These are phyloP conservation scores for Raphicerus campestris DNA, from an alignment of 2,113 vertebrate species.

Conservation along the genomic window DNA sequence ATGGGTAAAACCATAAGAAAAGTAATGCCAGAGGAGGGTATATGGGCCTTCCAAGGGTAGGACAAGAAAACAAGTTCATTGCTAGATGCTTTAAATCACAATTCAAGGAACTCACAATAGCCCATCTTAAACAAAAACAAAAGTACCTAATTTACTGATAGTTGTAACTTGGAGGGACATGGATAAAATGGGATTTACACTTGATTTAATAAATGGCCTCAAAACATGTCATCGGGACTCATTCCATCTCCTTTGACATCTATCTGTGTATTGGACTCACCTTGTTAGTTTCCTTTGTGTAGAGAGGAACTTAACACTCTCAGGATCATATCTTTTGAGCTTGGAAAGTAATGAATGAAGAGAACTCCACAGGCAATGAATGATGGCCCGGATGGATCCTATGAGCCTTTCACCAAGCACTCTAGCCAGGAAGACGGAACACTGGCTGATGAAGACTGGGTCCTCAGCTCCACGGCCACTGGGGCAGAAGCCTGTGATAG, in stretches of 20 bases:
- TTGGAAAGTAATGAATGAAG: neutral
- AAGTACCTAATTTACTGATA: neutral
- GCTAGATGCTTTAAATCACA: neutral
- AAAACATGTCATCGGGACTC: neutral
- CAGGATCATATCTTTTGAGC: neutral
- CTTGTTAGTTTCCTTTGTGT: neutral
- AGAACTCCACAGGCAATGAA: neutral
- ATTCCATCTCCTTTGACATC: neutral
- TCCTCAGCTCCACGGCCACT: neutral
- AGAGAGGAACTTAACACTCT: neutral
- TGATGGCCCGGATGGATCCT: neutral
- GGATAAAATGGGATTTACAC: neutral
- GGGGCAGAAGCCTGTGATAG: neutral
- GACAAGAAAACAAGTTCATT: neutral
- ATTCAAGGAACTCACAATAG: neutral
- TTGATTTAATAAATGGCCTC: neutral
- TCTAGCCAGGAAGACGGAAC: neutral
- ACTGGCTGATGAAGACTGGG: neutral
- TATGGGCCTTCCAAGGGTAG: neutral
- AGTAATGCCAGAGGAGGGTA: neutral
- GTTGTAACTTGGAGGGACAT: neutral
- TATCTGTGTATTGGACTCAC: neutral
- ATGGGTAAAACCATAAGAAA: neutral
- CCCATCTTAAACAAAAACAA: neutral
- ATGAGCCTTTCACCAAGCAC: neutral